Evolutionary conservation across 2,888 invertebrate species (phyloP), one percentile per base, ranked within the genome.

Genomic region (Antheraea assamensis): DNA sequence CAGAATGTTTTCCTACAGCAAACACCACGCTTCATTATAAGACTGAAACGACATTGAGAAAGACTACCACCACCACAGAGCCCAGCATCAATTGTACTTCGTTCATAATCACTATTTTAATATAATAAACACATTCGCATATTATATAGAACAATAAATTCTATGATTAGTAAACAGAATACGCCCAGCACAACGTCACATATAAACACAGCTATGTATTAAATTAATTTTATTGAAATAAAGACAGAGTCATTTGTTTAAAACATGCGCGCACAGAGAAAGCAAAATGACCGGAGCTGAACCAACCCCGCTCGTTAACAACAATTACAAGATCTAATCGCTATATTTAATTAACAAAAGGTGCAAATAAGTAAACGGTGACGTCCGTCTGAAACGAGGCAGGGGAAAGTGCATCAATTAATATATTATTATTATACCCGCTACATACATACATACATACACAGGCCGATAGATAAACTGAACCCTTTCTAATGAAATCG

Each of bases 271-370:
- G 35, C 68, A n/a, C 35, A 68, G 68, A 68, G 68, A 68, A 68
- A 68, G 68, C 68, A 68, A 68, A 68, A 68, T 35, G 68, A 27
- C 21, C 35, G 21, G 31, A 35, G 35, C 68, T 68, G 35, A 68
- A 68, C 35, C 68, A 17, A 35, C 1, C n/a, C 35, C 35, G 35
- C 68, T 68, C 68, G 68, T 35, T 68, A 35, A 68, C 68, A 68
- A 68, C 35, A 31, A n/a, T 71, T 58, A 35, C 71, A 61, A 58
- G 58, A 71, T 71, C 31, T 58, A 58, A 71, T 58, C 35, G 58
- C 68, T 68, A n/a, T n/a, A 68, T 21, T 42, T 71, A 71, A 71
- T 71, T 71, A 58, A n/a, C 24, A 61, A 58, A 71, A 71, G 71
- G 58, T 71, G 71, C 71, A 58, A 71, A 71, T 71, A 27, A 35